Conservation (phyloP, 2,888 invertebrate genomes). For the Mycalesis mineus region DNA sequence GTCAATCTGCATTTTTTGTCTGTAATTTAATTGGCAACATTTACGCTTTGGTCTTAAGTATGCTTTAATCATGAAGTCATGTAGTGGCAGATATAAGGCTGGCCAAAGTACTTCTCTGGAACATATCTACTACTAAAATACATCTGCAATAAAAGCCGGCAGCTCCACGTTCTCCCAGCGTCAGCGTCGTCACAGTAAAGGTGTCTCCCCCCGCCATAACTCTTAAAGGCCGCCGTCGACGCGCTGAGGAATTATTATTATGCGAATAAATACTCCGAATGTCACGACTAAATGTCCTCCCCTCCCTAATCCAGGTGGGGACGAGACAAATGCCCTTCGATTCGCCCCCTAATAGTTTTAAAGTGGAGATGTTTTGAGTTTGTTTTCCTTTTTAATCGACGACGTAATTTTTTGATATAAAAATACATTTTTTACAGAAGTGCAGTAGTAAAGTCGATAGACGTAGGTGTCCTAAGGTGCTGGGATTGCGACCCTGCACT, state of each 20-base stretch:
- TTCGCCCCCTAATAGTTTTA: slow-evolving; percentile 54
- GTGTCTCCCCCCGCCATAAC: slow-evolving; percentile 71
- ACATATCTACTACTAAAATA: too few species aligned
- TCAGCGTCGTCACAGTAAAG: slow-evolving; percentile 58
- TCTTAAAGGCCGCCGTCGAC: slow-evolving; percentile 72
- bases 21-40: too few species aligned
- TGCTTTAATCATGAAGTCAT: too few species aligned
- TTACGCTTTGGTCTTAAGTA: too few species aligned
- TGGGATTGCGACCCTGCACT: too few species aligned
- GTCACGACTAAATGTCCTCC: slow-evolving; percentile 80
- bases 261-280: slow-evolving; percentile 82
- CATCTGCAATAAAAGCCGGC: slow-evolving; percentile 16
- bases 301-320: slow-evolving; percentile 37
- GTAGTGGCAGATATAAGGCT: too few species aligned
- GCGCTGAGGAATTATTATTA: slow-evolving; percentile 80
- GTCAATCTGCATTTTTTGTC: too few species aligned
- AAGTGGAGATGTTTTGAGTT: slow-evolving; percentile 40
- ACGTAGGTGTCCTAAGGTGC: too few species aligned
- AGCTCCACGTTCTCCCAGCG: slow-evolving; percentile 43
- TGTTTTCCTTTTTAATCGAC: neutral
- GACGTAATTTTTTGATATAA: neutral
- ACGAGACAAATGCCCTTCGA: slow-evolving; percentile 48
- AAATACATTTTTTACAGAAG: too few species aligned
- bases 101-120: too few species aligned
- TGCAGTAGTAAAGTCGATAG: too few species aligned